phyloP scores from a whole-genome alignment of 1,140 invertebrate genomes.

The Procambarus virginalis region DNA sequence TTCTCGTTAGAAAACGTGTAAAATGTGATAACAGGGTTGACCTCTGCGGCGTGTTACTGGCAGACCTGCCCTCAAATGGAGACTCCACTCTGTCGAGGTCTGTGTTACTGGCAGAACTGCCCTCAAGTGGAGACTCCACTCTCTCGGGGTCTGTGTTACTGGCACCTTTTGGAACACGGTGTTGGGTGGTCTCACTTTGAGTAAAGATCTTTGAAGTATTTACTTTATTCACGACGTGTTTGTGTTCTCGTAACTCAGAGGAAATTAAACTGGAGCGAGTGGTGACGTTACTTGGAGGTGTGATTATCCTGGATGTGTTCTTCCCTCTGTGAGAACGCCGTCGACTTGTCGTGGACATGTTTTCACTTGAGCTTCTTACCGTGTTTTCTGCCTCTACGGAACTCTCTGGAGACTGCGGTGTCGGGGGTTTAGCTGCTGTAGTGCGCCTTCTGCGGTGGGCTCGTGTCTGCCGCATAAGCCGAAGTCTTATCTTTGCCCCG shows the following conservation, averaged over 20 bases:
- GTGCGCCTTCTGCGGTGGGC: constrained; percentile 5
- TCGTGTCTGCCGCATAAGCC: no score
- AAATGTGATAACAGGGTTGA: background rate
- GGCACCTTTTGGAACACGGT: background rate
- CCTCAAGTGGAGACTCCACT: background rate
- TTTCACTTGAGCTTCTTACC: background rate
- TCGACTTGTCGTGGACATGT: background rate
- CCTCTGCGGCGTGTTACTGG: background rate
- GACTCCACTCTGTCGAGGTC: background rate
- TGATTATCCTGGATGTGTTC: background rate
- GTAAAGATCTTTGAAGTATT: background rate
- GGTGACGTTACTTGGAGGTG: background rate
- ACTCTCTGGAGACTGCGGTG: background rate
- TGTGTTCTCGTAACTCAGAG: background rate
- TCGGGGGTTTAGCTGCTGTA: background rate
- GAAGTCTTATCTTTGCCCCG: background rate
- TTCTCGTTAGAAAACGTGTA: background rate
- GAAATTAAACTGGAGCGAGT: background rate
- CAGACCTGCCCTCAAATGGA: background rate
- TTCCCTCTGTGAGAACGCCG: background rate
- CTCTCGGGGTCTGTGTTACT: background rate
- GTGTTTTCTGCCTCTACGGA: background rate
- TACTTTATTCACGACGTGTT: background rate
- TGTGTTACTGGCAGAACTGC: background rate
- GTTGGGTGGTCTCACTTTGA: background rate